These are phyloP conservation scores for Caenorhabditis sp. DNA, from an alignment of 2,888 invertebrate genomes.

Conservation along the genomic window DNA sequence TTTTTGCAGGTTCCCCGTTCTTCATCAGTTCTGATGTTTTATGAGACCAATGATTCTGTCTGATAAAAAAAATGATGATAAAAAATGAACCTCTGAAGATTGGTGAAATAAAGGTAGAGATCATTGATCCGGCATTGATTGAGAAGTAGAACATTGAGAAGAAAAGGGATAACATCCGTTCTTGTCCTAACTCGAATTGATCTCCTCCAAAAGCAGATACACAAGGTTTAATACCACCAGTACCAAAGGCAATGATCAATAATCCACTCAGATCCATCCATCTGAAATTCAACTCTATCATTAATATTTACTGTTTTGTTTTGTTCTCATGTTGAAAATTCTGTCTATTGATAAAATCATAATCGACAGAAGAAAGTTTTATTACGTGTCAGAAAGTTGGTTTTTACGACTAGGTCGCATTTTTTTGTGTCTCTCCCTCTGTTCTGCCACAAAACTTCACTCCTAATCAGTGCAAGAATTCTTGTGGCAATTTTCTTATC, in stretches of 20 bases:
- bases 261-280: constrained; percentile 71
- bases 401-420: background rate
- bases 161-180: constrained; percentile 82
- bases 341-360: background rate
- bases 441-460: background rate
- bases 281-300: constrained; percentile 26
- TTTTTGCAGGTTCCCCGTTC: too few relatives aligned
- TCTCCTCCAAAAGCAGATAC: constrained; percentile 75
- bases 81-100: constrained; percentile 78
- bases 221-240: constrained; percentile 75
- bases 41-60: background rate
- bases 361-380: background rate
- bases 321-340: background rate
- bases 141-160: constrained; percentile 94
- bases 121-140: constrained; percentile 86
- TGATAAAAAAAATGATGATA: background rate
- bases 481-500: background rate
- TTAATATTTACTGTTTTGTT: background rate
- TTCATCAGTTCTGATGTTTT: too few relatives aligned
- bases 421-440: background rate
- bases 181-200: constrained; percentile 74
- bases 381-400: background rate
- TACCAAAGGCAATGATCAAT: constrained; percentile 73
- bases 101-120: constrained; percentile 89
- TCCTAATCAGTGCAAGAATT: background rate